Evolutionary conservation across 2,797 vertebrate genomes (phyloP).

Genomic region (Pampus argenteus): DNA sequence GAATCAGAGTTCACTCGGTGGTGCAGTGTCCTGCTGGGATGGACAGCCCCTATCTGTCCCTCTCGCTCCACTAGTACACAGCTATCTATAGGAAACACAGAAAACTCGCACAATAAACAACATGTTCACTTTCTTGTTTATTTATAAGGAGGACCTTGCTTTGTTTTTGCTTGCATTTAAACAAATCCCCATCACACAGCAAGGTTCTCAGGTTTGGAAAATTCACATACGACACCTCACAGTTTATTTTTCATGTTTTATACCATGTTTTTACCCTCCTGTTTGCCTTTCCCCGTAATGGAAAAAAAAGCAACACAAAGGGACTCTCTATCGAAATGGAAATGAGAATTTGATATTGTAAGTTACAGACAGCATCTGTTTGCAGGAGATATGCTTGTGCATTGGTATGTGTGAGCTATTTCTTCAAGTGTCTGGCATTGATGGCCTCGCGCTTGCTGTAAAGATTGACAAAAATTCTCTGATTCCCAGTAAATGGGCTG

Average conservation of each 20-base stretch:
- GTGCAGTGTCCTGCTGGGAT: conserved; percentile 70
- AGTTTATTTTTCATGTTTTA: conserved; percentile 44
- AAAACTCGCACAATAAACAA: conserved; percentile 40
- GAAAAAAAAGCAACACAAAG: conserved; percentile 64
- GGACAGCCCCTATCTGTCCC: conserved; percentile 41
- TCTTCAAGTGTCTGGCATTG: conserved; percentile 79
- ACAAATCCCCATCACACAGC: conserved; percentile 37
- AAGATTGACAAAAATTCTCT: conserved; percentile 84
- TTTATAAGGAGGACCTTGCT: conserved; percentile 6
- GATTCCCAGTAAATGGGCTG: conserved; percentile 86
- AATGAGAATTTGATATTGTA: conserved; percentile 81
- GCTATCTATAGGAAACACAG: conserved; percentile 28
- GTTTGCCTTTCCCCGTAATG: conserved; percentile 52
- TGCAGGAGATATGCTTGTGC: conserved; percentile 80
- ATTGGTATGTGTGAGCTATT: conserved; percentile 76
- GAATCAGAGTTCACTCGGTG: conserved; percentile 80
- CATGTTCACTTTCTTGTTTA: conserved; percentile 11
- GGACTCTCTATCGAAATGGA: conserved; percentile 74
- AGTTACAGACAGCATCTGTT: conserved; percentile 82
- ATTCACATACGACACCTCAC: conserved; percentile 21
- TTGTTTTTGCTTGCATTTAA: conserved; percentile 42
- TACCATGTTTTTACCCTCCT: conserved; percentile 43
- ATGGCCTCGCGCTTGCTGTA: conserved; percentile 80
- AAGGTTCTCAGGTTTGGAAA: conserved; percentile 35
- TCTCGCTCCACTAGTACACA: conserved; percentile 33